Evolutionary conservation across 2,888 invertebrate genomes (phyloP), one percentile per base, ranked within the genome.

Genomic region (Hirtodrosophila trivittata): DNA sequence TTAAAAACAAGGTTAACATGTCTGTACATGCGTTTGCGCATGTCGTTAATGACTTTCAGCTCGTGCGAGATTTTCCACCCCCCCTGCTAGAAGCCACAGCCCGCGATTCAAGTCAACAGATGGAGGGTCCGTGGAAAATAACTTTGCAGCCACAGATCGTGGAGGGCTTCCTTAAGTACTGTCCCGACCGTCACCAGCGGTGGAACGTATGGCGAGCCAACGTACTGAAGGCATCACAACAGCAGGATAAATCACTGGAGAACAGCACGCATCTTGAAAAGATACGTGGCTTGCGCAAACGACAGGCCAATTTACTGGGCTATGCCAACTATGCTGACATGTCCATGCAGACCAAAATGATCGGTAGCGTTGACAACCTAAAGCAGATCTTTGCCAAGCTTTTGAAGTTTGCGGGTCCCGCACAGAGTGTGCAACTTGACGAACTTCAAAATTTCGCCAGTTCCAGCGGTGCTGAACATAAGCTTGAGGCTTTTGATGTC

Each of bases 261-360:
- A 97, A 95, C 12, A 95, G 95, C 87, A 91, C 93, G 0, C 91
- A 94, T 86, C 90, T 98, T 55, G 96, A 97, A 88, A 94, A 95
- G 86, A 95, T 98, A 49, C 92, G 97, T 30, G 91, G 89, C 39
- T 88, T 93, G 32, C 93, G 96, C 70, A 91, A 91, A 37, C 93
- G 94, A 32, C 94, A 96, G 84, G 97, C 97, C 0, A 92, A 94
- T 69, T 81, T 94, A 9, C 91, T 98, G 7, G 97, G 98, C 0
- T 98, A 94, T 89, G 92, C 95, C 65, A 94, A 93, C 50, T 98
- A 92, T 90, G 95, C 94, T 0, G 94, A 97, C 32, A 94, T 98
- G 94, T 96, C 96, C 30, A 96, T 98, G 96, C 94, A 96, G 91
- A 97, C 97, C 0, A 98, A 97, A 92, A 93, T 98, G 97, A 97